Evolutionary conservation across 2,113 vertebrate species (phyloP).

Genomic region (Ailuropoda melanoleuca): DNA sequence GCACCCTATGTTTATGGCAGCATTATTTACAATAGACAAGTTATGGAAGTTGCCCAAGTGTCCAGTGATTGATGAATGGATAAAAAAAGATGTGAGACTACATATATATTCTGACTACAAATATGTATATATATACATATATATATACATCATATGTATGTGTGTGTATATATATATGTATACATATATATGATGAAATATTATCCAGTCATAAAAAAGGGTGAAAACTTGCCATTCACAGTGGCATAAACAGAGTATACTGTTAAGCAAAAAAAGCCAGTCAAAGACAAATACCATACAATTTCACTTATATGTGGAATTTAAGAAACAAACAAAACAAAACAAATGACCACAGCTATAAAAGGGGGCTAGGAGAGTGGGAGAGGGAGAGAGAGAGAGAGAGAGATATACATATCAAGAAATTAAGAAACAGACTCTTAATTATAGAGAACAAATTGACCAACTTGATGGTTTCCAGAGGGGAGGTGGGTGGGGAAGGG

Average conservation of each 20-base stretch:
- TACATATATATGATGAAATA: neutral
- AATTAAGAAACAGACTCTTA: neutral
- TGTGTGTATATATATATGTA: no score
- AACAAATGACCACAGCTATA: neutral
- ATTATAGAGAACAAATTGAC: neutral
- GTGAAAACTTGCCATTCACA: neutral
- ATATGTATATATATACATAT: no score
- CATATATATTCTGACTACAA: no score
- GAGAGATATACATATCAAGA: neutral
- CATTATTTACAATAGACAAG: neutral
- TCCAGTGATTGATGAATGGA: neutral
- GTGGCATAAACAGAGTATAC: neutral
- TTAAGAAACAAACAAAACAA: neutral
- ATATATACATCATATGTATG: no score
- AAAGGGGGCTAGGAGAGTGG: neutral
- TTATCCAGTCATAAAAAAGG: neutral
- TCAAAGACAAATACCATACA: neutral
- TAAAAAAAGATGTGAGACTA: neutral
- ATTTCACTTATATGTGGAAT: neutral
- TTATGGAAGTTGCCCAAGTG: neutral
- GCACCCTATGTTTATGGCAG: neutral
- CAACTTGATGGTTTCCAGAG: neutral
- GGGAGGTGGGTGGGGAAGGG: neutral
- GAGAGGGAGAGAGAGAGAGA: neutral
- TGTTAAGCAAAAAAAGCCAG: neutral